A percentile compares a stretch with the other conserved stretches of the same genome.
phyloP scores from a whole-genome alignment of 1,140 invertebrate genomes.

The Pemphigus obesinymphae region DNA sequence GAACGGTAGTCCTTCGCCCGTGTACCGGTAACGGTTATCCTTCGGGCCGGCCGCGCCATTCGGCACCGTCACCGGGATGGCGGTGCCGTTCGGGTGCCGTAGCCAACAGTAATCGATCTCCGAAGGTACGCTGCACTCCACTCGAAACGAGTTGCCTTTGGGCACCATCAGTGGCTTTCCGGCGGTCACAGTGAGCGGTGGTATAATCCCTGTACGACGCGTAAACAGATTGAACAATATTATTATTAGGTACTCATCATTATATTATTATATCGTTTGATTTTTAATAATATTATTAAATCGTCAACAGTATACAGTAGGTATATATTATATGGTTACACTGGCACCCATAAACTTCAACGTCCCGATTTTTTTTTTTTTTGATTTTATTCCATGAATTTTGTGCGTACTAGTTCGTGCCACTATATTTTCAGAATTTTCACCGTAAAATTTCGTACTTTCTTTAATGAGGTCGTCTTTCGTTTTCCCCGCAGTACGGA shows the following conservation, averaged over 20 bases:
- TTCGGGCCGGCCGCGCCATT: background rate
- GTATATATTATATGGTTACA: too few relatives aligned
- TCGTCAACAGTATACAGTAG: too few relatives aligned
- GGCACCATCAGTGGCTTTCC: background rate
- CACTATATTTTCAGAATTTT: too few relatives aligned
- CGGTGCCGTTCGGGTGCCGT: constrained; percentile 18
- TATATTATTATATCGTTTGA: too few relatives aligned
- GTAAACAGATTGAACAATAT: background rate
- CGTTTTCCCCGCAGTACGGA: too few relatives aligned
- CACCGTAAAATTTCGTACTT: too few relatives aligned
- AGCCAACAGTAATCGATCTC: constrained; percentile 28
- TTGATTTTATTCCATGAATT: too few relatives aligned
- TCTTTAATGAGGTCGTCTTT: too few relatives aligned
- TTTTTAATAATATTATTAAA: too few relatives aligned
- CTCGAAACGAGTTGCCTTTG: constrained; percentile 1
- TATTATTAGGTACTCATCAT: background rate
- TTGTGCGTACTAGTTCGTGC: too few relatives aligned
- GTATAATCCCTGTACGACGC: background rate
- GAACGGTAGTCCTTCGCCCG: constrained; percentile 9
- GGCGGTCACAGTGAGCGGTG: background rate
- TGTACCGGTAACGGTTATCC: background rate
- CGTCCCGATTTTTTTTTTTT: too few relatives aligned
- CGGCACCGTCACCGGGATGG: background rate
- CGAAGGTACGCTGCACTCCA: background rate
- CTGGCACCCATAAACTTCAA: too few relatives aligned